Evolutionary conservation across 2,797 vertebrate species (phyloP).

Genomic region (Myotis myotis): DNA sequence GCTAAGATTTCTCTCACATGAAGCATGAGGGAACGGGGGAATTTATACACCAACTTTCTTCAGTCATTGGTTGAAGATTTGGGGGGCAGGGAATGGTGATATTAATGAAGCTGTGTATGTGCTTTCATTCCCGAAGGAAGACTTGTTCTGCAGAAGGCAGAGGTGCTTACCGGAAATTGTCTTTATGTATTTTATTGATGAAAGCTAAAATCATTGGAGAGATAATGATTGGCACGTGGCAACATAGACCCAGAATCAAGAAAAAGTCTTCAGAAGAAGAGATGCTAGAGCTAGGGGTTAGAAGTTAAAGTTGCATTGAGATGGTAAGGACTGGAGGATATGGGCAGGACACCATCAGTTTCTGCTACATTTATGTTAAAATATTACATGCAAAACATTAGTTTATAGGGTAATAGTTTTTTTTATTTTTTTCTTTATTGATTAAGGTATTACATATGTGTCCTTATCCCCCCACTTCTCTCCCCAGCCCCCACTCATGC

Average conservation of each 20-base stretch:
- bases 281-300: background rate
- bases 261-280: background rate
- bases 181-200: background rate
- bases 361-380: background rate
- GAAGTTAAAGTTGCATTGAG: background rate
- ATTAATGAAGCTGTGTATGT: too few species aligned
- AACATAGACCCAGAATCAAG: background rate
- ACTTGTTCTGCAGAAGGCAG: background rate
- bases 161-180: background rate
- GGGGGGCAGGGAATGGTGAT: background rate
- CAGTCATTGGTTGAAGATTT: background rate
- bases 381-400: background rate
- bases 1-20: background rate
- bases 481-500: accelerated
- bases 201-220: background rate
- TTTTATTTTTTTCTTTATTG: background rate
- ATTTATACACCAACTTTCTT: background rate
- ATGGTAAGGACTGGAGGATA: background rate
- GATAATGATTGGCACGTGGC: background rate
- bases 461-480: too few species aligned
- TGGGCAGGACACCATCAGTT: accelerated
- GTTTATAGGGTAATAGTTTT: background rate
- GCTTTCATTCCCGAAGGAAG: background rate
- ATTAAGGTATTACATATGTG: too few species aligned
- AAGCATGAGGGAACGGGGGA: background rate